A percentile compares a stretch with the other conserved stretches of the same genome.
These are phyloP conservation scores for Homarus gammarus DNA, from an alignment of 2,888 invertebrate species.

Conservation along the genomic window DNA sequence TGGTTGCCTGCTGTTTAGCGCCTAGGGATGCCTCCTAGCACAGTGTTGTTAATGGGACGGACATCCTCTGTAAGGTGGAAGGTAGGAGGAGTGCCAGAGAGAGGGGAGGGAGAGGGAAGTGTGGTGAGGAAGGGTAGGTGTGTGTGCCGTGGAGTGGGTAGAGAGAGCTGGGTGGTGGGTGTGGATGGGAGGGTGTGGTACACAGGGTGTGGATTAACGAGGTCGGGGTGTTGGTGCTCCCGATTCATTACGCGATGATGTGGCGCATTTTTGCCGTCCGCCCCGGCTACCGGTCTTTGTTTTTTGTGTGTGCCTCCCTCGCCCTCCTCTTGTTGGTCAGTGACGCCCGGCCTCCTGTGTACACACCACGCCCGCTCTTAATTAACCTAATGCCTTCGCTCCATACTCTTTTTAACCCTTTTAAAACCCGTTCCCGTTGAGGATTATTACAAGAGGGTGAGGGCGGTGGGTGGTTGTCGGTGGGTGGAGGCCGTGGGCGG, in stretches of 20 bases:
- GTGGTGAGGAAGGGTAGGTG: background rate
- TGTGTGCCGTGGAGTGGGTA: background rate
- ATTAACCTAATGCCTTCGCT: too few species aligned
- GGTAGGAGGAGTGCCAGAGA: background rate
- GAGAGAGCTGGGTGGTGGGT: background rate
- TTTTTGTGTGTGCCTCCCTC: background rate
- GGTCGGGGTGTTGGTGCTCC: background rate
- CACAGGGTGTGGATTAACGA: background rate
- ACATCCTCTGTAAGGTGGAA: background rate
- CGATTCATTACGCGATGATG: constrained; percentile 20
- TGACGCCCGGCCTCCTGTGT: too few species aligned
- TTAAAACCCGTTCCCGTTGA: too few species aligned
- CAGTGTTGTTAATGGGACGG: background rate
- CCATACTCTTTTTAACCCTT: too few species aligned
- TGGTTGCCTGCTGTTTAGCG: too few species aligned
- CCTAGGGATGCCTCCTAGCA: too few species aligned
- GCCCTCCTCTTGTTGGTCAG: too few species aligned
- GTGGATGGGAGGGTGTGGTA: background rate
- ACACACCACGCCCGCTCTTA: too few species aligned
- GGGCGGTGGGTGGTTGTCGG: too few species aligned
- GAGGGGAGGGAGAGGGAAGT: too few species aligned
- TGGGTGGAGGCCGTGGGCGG: too few species aligned
- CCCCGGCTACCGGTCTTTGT: constrained; percentile 20
- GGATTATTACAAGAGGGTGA: too few species aligned
- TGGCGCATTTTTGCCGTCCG: constrained; percentile 22